phyloP scores from a whole-genome alignment of 2,113 vertebrate species.

The Semnornis frantzii region DNA sequence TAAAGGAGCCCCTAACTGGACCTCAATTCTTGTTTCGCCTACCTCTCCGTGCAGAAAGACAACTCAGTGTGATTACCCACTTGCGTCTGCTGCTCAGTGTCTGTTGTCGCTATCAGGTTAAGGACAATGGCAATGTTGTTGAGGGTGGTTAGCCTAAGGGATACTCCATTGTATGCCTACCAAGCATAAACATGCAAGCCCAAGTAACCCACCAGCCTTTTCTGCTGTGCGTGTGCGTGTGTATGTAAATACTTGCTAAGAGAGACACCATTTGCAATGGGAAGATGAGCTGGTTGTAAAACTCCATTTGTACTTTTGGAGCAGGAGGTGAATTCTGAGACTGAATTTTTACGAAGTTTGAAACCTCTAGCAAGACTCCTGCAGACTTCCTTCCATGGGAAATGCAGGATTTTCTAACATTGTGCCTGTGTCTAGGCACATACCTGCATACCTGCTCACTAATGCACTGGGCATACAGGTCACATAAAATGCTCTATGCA shows the following conservation, averaged over 20 bases:
- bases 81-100: not conserved
- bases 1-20: not conserved
- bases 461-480: not conserved
- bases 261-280: not conserved
- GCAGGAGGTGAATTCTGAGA: constrained; percentile 3
- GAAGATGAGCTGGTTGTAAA: not conserved
- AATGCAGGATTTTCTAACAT: not conserved
- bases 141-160: not conserved
- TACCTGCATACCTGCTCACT: not conserved
- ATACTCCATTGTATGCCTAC: too few species aligned
- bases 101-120: not conserved
- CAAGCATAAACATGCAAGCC: not conserved
- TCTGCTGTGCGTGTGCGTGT: too few species aligned
- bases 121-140: not conserved
- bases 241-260: not conserved
- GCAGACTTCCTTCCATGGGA: not conserved
- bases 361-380: not conserved
- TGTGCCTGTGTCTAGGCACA: not conserved
- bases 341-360: not conserved
- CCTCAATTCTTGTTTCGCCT: not conserved
- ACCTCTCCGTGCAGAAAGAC: not conserved
- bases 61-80: not conserved
- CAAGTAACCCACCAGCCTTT: not conserved
- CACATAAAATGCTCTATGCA: not conserved
- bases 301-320: not conserved